phyloP scores from a whole-genome alignment of 2,113 vertebrate genomes.

The Chamaea fasciata region DNA sequence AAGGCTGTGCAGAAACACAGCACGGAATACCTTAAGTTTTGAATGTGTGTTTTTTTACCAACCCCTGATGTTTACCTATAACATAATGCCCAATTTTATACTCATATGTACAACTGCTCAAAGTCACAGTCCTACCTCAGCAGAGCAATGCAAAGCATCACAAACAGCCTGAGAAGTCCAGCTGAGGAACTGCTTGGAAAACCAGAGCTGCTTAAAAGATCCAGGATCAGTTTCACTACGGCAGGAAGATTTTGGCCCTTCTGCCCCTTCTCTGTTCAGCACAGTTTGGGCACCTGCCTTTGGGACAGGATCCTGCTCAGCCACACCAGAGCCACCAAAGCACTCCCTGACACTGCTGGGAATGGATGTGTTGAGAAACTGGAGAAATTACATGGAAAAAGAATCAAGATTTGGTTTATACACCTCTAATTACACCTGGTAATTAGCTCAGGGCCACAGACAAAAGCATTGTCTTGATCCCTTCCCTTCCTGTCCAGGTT shows the following conservation, averaged over 20 bases:
- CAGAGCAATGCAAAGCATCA: not conserved
- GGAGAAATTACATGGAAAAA: not conserved
- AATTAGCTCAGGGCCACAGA: not conserved
- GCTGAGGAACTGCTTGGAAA: not conserved
- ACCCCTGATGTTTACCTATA: not conserved
- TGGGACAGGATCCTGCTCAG: not conserved
- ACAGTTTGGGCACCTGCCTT: not conserved
- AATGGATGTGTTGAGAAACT: not conserved
- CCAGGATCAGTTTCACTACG: not conserved
- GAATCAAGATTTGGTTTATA: not conserved
- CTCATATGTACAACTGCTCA: fast-evolving
- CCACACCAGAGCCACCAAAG: not conserved
- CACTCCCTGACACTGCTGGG: not conserved
- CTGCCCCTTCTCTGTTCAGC: not conserved
- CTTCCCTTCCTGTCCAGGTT: not conserved
- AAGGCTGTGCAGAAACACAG: not conserved
- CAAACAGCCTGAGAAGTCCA: not conserved
- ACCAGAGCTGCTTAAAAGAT: not conserved
- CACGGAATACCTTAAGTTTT: not conserved
- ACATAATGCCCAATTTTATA: not conserved
- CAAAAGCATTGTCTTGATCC: not conserved
- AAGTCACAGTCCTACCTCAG: not conserved
- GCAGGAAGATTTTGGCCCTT: not conserved
- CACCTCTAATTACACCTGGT: not conserved
- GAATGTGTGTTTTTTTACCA: not conserved